These are phyloP conservation scores for Limosa lapponica DNA, from an alignment of 2,797 vertebrate species.

Conservation along the genomic window DNA sequence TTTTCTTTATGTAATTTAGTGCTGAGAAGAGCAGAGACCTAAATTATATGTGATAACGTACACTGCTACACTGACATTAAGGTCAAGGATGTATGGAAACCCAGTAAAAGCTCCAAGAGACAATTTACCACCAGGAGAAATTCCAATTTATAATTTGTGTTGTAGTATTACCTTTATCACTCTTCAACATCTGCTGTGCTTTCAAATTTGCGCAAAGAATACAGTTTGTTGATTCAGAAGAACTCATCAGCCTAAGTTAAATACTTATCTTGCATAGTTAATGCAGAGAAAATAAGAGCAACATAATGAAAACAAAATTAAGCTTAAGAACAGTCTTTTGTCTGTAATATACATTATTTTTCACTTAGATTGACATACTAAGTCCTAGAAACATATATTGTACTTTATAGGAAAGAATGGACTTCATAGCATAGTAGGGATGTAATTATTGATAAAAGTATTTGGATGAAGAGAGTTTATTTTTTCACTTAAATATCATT, in stretches of 20 bases:
- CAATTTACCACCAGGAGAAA: neutral
- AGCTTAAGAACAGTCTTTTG: neutral
- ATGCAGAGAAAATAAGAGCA: neutral
- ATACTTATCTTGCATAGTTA: neutral
- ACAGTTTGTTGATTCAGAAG: neutral
- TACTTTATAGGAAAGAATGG: rapidly evolving
- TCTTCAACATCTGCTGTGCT: neutral
- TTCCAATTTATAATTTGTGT: neutral
- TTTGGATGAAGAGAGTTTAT: neutral
- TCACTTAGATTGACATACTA: neutral
- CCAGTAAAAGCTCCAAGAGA: neutral
- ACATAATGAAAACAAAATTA: neutral
- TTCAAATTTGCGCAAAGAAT: neutral
- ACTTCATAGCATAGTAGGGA: neutral
- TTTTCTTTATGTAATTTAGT: neutral
- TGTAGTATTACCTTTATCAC: neutral
- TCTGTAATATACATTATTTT: neutral
- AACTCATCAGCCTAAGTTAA: neutral
- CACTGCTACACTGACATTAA: neutral
- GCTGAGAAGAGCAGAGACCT: neutral
- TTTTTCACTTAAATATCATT: neutral
- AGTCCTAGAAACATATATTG: neutral
- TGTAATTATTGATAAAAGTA: neutral
- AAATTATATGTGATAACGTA: neutral
- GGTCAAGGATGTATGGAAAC: neutral